Evolutionary conservation across 2,888 invertebrate genomes (phyloP), one percentile per base, ranked within the genome.

Genomic region (Microdon myrmicae): DNA sequence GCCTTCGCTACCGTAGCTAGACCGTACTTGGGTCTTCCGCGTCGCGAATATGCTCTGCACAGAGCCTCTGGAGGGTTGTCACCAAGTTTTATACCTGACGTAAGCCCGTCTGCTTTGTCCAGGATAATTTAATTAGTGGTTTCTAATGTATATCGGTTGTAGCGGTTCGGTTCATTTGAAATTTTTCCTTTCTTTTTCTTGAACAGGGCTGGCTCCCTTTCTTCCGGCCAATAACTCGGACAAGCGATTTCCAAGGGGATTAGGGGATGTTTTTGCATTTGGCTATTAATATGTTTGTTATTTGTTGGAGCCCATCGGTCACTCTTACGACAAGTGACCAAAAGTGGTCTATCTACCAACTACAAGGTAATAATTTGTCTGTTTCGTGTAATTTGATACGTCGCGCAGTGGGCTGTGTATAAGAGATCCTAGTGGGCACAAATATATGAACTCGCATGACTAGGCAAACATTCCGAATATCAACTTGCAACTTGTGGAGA

Each of bases 101-200:
- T 64, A 64, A 56, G 56, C 39, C 51, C 61, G 37, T 39, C 43
- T 56, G 20, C 17, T 43, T 38, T 20, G 22, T 31, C 41, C 51
- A 51, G 31, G 58, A 58, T 64, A 64, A 64, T 64, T 64, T 58
- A 64, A 64, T 64, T 64, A 64, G 64, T 37, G 32, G 35, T 41
- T 38, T 53, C 64, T 51, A 51, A 53, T 64, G 58, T 64, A 51
- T 64, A 64, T 64, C 64, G 37, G 61, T 44, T 54, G 45, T 39
- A 43, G 29, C 32, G 32, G 59, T 58, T 41, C 16, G 8, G 29
- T 54, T 47, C 17, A 23, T 37, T 29, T 38, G 26, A 39, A 45
- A 45, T 14, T n/a, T n/a, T n/a, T n/a, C n/a, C n/a, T 29, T 29
- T 38, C 25, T 37, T 43, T 9, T 38, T 14, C 8, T 14, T 14